These are phyloP conservation scores for Etheostoma spectabile DNA, from an alignment of 2,113 vertebrate genomes.

Conservation along the genomic window DNA sequence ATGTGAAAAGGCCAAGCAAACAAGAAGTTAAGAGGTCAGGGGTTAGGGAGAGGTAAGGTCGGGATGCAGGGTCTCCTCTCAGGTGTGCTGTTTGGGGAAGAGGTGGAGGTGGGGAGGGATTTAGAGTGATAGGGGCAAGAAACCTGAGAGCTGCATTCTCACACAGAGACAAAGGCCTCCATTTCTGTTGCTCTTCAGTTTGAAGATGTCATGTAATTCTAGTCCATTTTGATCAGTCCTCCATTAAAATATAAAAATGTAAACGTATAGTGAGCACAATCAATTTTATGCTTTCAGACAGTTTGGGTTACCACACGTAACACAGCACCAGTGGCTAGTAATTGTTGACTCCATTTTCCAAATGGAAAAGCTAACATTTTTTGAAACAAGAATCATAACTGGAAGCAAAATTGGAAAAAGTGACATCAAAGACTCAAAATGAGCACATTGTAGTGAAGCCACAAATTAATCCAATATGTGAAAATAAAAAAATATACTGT, in stretches of 20 bases:
- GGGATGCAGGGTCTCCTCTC: slow-evolving; percentile 54
- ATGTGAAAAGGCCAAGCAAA: slow-evolving; percentile 48
- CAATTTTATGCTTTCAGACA: background rate
- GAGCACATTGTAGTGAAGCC: background rate
- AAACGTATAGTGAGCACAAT: background rate
- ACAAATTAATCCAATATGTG: background rate
- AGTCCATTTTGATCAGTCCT: background rate
- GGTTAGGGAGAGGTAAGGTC: slow-evolving; percentile 58
- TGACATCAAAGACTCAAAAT: background rate
- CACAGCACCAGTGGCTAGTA: background rate
- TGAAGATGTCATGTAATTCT: background rate
- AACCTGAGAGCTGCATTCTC: slow-evolving; percentile 54
- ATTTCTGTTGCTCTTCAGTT: slow-evolving; percentile 29
- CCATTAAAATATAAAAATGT: background rate
- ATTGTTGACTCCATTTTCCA: background rate
- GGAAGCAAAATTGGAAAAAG: background rate
- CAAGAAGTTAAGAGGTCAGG: slow-evolving; percentile 56
- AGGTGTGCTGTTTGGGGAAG: slow-evolving; percentile 65
- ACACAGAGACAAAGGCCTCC: slow-evolving; percentile 3
- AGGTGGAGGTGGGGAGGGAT: slow-evolving; percentile 17
- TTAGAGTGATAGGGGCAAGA: slow-evolving; percentile 49
- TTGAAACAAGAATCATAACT: background rate
- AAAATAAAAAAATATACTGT: background rate
- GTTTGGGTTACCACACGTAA: background rate
- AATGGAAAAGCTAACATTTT: background rate